These are phyloP conservation scores for Siphonodentalium dalli DNA, from an alignment of 2,888 invertebrate species.

Conservation along the genomic window DNA sequence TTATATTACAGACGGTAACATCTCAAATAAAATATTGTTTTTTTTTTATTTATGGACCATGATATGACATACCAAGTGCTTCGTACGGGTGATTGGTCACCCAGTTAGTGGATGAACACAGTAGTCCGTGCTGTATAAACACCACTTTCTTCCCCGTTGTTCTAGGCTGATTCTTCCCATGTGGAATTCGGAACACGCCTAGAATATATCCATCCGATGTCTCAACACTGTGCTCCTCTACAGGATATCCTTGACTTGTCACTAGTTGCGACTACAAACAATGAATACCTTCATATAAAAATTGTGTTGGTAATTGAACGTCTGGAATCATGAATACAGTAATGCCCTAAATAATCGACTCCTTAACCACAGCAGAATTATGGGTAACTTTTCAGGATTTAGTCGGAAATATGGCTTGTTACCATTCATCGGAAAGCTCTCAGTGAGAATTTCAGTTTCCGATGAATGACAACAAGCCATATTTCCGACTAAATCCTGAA, in stretches of 20 bases:
- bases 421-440: no score
- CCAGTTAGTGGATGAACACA: constrained; percentile 82
- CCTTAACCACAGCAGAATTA: no score
- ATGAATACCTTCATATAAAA: no score
- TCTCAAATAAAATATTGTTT: neutral
- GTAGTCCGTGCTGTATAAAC: constrained; percentile 71
- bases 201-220: constrained; percentile 86
- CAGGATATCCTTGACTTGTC: constrained; percentile 63
- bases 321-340: no score
- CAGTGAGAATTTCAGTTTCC: no score
- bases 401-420: no score
- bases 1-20: neutral
- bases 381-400: no score
- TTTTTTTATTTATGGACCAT: no score
- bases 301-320: no score
- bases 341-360: no score
- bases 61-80: constrained; percentile 72
- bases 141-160: constrained; percentile 43
- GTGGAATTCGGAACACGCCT: constrained; percentile 80
- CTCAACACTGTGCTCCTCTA: constrained; percentile 52
- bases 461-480: no score
- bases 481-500: no score
- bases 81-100: constrained; percentile 75
- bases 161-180: constrained; percentile 52
- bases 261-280: constrained; percentile 51